Evolutionary conservation across 2,888 invertebrate species (phyloP).

Genomic region (Vesta saturnalis): DNA sequence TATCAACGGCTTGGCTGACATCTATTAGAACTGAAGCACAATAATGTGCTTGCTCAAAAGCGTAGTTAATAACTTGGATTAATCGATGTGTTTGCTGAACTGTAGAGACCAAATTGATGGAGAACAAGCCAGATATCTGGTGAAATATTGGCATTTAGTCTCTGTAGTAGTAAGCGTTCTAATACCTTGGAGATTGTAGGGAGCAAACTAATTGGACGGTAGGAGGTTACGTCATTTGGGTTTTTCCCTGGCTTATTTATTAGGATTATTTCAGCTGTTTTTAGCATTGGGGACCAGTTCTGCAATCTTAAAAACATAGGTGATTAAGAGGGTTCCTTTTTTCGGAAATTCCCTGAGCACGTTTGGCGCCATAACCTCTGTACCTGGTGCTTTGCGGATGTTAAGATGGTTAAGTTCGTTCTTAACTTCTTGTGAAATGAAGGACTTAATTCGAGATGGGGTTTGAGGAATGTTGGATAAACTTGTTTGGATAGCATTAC

Average conservation of each 20-base stretch:
- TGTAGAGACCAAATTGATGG: background rate
- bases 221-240: background rate
- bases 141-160: background rate
- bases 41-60: background rate
- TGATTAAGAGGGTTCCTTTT: background rate
- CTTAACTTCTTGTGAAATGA: background rate
- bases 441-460: background rate
- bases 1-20: background rate
- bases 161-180: background rate
- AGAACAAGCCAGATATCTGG: background rate
- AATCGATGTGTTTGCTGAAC: conserved; percentile 8
- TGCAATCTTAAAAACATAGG: background rate
- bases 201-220: conserved; percentile 6
- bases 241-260: conserved; percentile 10
- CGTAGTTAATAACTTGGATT: background rate
- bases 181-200: conserved; percentile 9
- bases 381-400: background rate
- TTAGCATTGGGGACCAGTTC: background rate
- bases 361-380: background rate
- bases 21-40: background rate
- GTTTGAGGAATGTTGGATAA: background rate
- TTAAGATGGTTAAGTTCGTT: background rate
- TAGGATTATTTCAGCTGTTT: conserved; percentile 11
- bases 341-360: background rate
- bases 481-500: too few species aligned